phyloP scores from a whole-genome alignment of 2,888 invertebrate genomes.

The Papilio elwesi region DNA sequence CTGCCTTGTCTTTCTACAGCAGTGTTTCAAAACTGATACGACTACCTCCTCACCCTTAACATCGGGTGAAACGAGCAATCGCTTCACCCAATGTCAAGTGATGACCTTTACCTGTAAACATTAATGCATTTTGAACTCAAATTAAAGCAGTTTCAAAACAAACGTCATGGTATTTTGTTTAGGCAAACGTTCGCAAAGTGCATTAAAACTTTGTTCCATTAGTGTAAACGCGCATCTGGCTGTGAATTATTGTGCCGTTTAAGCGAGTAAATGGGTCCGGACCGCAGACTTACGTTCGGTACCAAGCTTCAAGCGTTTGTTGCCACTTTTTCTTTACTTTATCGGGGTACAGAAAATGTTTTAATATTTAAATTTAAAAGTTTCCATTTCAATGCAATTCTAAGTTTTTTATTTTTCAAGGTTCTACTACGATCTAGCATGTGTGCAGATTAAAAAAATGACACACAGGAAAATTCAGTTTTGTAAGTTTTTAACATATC shows the following conservation, averaged over 20 bases:
- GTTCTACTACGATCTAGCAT: too few relatives aligned
- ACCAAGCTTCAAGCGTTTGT: slow-evolving; percentile 18
- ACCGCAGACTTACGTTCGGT: slow-evolving; percentile 31
- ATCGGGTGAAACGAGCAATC: too few relatives aligned
- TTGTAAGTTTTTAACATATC: too few relatives aligned
- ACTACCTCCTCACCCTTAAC: too few relatives aligned
- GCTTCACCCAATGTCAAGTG: too few relatives aligned
- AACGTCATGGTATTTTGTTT: slow-evolving; percentile 9
- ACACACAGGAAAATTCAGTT: too few relatives aligned
- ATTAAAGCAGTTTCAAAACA: not conserved
- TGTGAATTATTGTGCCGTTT: slow-evolving; percentile 34
- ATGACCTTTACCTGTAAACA: too few relatives aligned
- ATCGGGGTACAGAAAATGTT: not conserved
- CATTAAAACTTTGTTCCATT: slow-evolving; percentile 39
- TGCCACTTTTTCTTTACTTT: slow-evolving; percentile 12
- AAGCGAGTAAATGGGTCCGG: slow-evolving; percentile 33
- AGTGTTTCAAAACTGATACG: slow-evolving; percentile 8
- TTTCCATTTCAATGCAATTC: not conserved
- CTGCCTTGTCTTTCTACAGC: too few relatives aligned
- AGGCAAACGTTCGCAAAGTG: slow-evolving; percentile 23
- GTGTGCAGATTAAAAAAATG: too few relatives aligned
- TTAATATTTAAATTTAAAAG: not conserved
- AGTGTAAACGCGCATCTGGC: slow-evolving; percentile 31
- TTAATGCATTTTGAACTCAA: too few relatives aligned
- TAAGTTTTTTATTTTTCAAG: too few relatives aligned